A percentile compares a stretch with the other conserved stretches of the same genome.
phyloP scores from a whole-genome alignment of 2,113 vertebrate species.

The Bos javanicus region DNA sequence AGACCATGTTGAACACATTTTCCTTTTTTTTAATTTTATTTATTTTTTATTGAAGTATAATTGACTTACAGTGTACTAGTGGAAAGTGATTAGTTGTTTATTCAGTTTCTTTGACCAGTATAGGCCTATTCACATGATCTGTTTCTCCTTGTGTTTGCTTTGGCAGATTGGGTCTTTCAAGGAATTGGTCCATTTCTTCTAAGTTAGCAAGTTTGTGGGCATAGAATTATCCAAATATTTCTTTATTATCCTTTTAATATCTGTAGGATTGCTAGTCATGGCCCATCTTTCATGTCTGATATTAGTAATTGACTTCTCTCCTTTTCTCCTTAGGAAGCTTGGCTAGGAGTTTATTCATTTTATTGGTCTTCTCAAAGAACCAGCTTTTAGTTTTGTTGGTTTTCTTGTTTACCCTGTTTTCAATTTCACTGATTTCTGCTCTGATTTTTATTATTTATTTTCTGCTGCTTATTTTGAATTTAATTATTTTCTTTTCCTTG shows the following conservation, averaged over 20 bases:
- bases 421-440: background rate
- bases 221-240: background rate
- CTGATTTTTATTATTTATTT: background rate
- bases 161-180: background rate
- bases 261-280: background rate
- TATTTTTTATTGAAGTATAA: background rate
- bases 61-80: background rate
- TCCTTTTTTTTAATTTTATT: background rate
- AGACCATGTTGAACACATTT: background rate
- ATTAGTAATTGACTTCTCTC: background rate
- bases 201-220: background rate
- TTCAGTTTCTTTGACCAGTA: background rate
- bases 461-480: background rate
- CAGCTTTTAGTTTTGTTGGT: background rate
- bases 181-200: background rate
- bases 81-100: background rate
- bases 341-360: background rate
- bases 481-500: background rate
- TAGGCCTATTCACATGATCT: background rate
- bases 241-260: background rate
- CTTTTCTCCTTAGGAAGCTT: background rate
- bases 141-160: background rate
- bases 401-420: background rate
- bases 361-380: background rate
- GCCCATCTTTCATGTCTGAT: background rate